Base-by-base conservation (phyloP, 2,797 vertebrate genomes). In the Amniataba percoides region DNA sequence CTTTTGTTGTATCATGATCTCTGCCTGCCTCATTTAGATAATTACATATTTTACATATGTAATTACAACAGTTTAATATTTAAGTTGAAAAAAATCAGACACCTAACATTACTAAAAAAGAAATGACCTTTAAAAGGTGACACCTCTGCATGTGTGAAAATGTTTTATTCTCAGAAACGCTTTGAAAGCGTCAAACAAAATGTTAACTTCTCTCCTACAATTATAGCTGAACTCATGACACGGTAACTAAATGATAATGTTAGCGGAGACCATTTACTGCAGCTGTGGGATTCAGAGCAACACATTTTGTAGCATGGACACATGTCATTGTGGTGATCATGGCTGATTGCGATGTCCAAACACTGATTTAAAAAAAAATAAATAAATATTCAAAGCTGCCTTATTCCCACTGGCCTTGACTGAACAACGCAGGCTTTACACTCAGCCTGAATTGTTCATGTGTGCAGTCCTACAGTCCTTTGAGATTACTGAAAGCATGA, bases 401-500 rank as follows among this genome's bases (percentile, higher is more conserved):
- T 69, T 8, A 59, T 65, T 61, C 46, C 73, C n/a, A 7, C 12
- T 19, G 31, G 19, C 58, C 34, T 53, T 43, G 36, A 64, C 62
- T 63, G 23, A 83, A 51, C 21, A 81, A n/a, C 25, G 18, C 48
- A 49, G 43, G 14, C 34, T 36, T 36, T 36, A 7, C 34, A 36
- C 8, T 36, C 34, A 36, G 34, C 34, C 34, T 36, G 34, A 3
- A 34, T 34, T 34, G 34, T 34, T 34, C 34, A 9, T 36, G 34
- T 9, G 34, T 36, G 34, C 6, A 36, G 7, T 58, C 60, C 19
- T 63, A n/a, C 15, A 16, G 36, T 4, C n/a, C n/a, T 48, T 42
- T 49, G 19, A 45, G 23, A 34, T 79, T 2, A 57, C 45, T 13
- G 40, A 14, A 74, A 78, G 68, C 46, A 40, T 64, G 72, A 76